Conservation (phyloP, 1,140 invertebrate genomes). For the Oryctes rhinoceros region DNA sequence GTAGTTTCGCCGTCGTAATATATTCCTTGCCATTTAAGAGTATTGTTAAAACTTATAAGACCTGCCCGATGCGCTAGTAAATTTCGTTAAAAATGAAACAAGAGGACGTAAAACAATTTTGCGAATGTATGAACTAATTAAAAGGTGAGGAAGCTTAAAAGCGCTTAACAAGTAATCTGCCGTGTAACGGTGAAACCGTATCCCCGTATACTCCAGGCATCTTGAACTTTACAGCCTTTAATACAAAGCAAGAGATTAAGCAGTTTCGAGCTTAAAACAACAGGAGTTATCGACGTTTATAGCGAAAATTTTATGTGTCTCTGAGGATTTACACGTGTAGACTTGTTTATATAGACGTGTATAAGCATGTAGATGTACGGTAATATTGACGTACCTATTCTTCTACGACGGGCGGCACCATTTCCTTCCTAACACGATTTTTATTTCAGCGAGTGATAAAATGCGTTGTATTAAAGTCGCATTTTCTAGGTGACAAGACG, state of each 20-base stretch:
- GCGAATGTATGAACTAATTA: constrained; percentile 18
- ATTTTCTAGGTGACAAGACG: constrained; percentile 1
- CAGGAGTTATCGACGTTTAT: constrained; percentile 43
- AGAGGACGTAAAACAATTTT: constrained; percentile 24
- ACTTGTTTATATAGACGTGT: constrained; percentile 40
- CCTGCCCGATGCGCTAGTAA: too few species aligned
- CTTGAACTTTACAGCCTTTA: constrained; percentile 40
- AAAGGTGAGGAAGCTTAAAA: constrained; percentile 17
- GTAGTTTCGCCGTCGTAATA: too few species aligned
- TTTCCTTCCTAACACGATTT: constrained; percentile 29
- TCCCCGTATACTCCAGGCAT: background rate
- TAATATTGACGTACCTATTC: background rate
- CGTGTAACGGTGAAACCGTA: background rate
- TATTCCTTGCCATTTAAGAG: too few species aligned
- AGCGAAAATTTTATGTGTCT: constrained; percentile 43
- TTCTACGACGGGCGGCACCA: background rate
- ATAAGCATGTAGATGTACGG: constrained; percentile 17
- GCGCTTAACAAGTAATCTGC: constrained; percentile 34
- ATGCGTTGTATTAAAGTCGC: constrained; percentile 35
- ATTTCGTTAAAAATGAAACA: too few species aligned
- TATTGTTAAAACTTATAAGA: too few species aligned
- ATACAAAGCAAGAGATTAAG: constrained; percentile 42
- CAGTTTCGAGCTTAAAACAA: constrained; percentile 32
- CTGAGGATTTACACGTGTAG: constrained; percentile 38
- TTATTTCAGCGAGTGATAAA: constrained; percentile 42